Evolutionary conservation across 2,113 vertebrate species (phyloP).

Genomic region (Gracilinanus agilis): DNA sequence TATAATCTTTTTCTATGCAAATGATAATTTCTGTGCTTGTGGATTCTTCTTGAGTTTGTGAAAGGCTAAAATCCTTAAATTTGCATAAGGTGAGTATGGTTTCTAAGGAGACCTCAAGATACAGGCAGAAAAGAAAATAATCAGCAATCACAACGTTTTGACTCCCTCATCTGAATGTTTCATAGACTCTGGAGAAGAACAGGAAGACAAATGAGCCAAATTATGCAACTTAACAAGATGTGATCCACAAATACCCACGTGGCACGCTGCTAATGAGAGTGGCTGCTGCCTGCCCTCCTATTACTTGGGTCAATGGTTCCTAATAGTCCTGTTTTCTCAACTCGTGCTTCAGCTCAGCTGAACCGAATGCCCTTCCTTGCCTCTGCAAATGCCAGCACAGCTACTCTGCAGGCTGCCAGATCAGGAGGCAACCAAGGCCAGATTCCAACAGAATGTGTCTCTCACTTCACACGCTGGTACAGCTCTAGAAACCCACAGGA

Average conservation of each 20-base stretch:
- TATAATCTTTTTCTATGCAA: conserved; percentile 37
- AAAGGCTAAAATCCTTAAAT: conserved; percentile 24
- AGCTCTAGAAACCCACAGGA: conserved; percentile 35
- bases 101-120: conserved; percentile 56
- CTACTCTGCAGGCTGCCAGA: conserved; percentile 41
- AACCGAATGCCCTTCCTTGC: conserved; percentile 28
- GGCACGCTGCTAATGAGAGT: conserved; percentile 34
- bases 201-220: conserved; percentile 45
- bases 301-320: conserved; percentile 58
- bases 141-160: conserved; percentile 13
- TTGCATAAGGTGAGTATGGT: conserved; percentile 15
- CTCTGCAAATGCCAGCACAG: conserved; percentile 49
- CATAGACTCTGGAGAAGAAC: not conserved
- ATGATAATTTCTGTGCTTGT: conserved; percentile 9
- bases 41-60: conserved; percentile 46
- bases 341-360: conserved; percentile 44
- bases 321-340: conserved; percentile 56
- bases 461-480: conserved; percentile 22
- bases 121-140: conserved; percentile 9
- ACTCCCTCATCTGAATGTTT: conserved; percentile 22
- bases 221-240: conserved; percentile 23
- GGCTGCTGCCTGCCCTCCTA: conserved; percentile 59
- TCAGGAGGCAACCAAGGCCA: conserved; percentile 8
- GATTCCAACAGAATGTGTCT: not conserved
- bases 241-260: conserved; percentile 36